Base-by-base conservation (phyloP, 2,888 invertebrate species). In the Tetropium fuscum region DNA sequence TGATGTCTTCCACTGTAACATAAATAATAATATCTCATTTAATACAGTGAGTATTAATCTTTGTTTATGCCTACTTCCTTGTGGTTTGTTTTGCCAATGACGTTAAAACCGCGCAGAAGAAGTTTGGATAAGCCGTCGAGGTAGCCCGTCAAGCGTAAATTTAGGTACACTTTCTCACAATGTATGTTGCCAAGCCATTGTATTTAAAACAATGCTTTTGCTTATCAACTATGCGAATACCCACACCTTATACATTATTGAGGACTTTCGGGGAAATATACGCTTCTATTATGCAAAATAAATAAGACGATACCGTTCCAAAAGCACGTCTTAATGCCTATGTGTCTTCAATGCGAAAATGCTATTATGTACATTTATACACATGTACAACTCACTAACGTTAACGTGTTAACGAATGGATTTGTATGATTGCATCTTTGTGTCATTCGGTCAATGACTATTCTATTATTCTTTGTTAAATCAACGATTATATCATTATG, bases 81-180 rank as follows among this genome's bases (percentile, higher is more conserved):
- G n/a, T 15, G 16, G 3, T 40, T 20, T 51, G 30, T 43, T 51
- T 36, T 36, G 41, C 25, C 53, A 53, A 5, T 53, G 53, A 53
- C 48, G 34, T 13, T 10, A 51, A 48, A 36, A 13, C 18, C 10
- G 20, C 27, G n/a, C 40, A 40, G 5, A n/a, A 48, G 34, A 48
- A 38, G 15, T 27, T 41, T 48, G 53, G 49, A 45, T 44, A 51
- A 40, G 56, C 53, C 73, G 73, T 72, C 70, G 63, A 65, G 64
- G 57, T 60, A 67, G 49, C 61, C 69, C 70, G 55, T 73, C 72
- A 74, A 73, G 66, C 74, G 72, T 75, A 66, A 75, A 75, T 73
- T 73, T 68, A 71, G 70, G 70, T 71, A 72, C 63, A 73, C 71
- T 74, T 74, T 75, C 74, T 73, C 72, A 72, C 74, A 71, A 47